Conservation (phyloP, 64 coral and sea anemone species). For the Porites lutea region DNA sequence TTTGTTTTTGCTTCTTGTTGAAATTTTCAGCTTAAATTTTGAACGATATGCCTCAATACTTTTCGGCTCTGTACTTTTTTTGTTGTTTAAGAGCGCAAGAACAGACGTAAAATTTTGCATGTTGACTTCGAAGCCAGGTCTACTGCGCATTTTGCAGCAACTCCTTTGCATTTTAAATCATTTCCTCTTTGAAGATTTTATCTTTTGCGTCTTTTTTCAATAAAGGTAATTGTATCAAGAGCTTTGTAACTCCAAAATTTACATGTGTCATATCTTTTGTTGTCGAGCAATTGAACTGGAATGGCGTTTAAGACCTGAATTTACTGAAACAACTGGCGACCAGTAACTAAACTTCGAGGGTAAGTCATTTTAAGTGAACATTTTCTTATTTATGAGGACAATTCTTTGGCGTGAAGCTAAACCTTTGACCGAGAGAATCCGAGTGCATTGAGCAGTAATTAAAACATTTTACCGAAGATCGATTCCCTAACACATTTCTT, state of each 20-base stretch:
- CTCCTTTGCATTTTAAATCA: constrained; percentile 1
- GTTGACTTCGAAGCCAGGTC: not conserved
- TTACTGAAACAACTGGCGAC: not conserved
- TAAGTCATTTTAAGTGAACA: constrained; percentile 9
- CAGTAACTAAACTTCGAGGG: not conserved
- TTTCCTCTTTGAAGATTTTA: constrained; percentile 30
- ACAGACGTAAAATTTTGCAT: too few relatives aligned
- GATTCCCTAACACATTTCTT: not conserved
- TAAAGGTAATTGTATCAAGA: constrained; percentile 27
- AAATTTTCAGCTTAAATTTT: too few relatives aligned
- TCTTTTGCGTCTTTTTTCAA: constrained; percentile 27
- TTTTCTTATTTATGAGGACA: not conserved
- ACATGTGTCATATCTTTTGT: constrained; percentile 44
- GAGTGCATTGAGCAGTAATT: too few relatives aligned
- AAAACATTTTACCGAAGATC: not conserved
- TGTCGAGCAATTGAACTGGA: constrained; percentile 14
- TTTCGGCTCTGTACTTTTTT: too few relatives aligned
- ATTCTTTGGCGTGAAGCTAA: not conserved
- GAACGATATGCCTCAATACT: too few relatives aligned
- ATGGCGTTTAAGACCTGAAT: not conserved
- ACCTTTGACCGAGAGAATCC: too few relatives aligned
- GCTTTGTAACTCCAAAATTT: constrained; percentile 2
- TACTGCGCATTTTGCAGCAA: not conserved
- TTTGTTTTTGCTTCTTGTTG: too few relatives aligned
- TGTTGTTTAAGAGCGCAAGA: too few relatives aligned